A percentile compares a stretch with the other conserved stretches of the same genome.
Conservation (phyloP, 2,888 invertebrate species). For the Andrena trimmerana region DNA sequence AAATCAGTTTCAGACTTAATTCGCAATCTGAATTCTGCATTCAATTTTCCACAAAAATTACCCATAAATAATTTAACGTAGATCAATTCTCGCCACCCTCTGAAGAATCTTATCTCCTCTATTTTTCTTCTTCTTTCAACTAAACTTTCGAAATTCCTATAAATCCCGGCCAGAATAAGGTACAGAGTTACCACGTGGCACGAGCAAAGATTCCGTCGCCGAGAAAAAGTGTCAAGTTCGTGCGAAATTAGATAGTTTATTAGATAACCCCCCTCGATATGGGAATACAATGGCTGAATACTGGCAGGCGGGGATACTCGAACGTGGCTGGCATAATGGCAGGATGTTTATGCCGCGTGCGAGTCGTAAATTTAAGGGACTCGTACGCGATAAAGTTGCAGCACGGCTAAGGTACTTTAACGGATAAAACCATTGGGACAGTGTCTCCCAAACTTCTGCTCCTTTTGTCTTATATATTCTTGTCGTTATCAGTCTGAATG, state of each 20-base stretch:
- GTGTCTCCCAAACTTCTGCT: constrained; percentile 48
- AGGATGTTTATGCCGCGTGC: constrained; percentile 64
- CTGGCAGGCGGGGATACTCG: constrained; percentile 34
- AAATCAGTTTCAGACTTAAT: background rate
- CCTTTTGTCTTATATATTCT: background rate
- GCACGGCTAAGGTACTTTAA: constrained; percentile 42
- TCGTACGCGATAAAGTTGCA: constrained; percentile 51
- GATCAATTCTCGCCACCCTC: background rate
- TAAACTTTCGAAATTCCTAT: background rate
- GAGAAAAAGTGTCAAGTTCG: constrained; percentile 59
- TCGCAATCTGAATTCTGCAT: background rate
- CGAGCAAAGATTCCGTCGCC: constrained; percentile 33
- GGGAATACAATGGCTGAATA: constrained; percentile 55
- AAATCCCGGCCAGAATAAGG: constrained; percentile 7
- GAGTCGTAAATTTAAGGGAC: constrained; percentile 67
- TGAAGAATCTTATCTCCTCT: background rate
- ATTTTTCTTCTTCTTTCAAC: background rate
- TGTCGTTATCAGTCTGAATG: background rate
- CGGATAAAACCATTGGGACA: constrained; percentile 42
- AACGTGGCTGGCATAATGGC: constrained; percentile 57
- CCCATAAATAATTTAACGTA: no score
- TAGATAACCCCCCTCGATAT: constrained; percentile 57
- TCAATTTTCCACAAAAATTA: background rate
- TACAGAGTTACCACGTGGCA: background rate
- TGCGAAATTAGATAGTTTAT: constrained; percentile 62